phyloP scores from a whole-genome alignment of 2,888 invertebrate species.

The Macropis europaea region DNA sequence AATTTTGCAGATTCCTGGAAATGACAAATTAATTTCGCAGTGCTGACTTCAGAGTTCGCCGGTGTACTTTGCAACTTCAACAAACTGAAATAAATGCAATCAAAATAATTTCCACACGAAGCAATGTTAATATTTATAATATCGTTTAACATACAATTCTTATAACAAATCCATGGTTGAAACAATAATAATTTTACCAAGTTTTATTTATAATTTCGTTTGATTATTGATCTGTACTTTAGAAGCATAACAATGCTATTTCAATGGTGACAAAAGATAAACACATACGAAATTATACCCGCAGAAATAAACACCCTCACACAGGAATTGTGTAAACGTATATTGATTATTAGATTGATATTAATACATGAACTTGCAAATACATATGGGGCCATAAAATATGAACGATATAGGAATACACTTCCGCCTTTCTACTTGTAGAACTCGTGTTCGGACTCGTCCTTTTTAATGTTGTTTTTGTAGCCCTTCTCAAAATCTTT shows the following conservation, averaged over 20 bases:
- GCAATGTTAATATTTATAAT: neutral
- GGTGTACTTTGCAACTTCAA: no score
- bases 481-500: conserved; percentile 99
- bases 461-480: conserved; percentile 99
- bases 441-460: conserved; percentile 99
- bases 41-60: no score
- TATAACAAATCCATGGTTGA: no score
- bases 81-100: neutral
- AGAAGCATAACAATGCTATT: neutral
- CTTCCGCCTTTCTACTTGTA: conserved; percentile 89
- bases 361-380: conserved; percentile 50
- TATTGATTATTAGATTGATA: conserved; percentile 50
- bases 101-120: neutral
- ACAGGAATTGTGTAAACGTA: conserved; percentile 39
- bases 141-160: neutral
- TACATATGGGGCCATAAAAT: conserved; percentile 44
- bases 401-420: neutral
- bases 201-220: no score
- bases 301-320: neutral
- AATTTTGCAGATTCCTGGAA: no score
- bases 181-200: no score
- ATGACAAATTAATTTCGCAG: no score
- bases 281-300: neutral
- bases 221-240: no score
- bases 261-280: neutral